Conservation (phyloP, 2,113 vertebrate species). For the Tinamus guttatus region DNA sequence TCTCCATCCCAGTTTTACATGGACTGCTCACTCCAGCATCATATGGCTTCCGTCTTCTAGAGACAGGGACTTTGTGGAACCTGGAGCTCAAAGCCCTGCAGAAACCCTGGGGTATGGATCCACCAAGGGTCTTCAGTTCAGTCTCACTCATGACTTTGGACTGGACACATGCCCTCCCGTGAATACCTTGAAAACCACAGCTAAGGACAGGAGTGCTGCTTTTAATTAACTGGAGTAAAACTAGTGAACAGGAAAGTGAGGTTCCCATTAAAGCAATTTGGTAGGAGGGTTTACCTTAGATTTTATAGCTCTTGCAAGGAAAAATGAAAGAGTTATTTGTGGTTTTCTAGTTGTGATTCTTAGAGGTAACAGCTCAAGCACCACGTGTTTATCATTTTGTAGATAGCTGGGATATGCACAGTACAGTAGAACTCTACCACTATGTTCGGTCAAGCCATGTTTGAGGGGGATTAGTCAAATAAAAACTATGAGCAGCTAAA, state of each 20-base stretch:
- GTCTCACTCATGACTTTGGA: neutral
- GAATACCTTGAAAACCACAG: slow-evolving; percentile 36
- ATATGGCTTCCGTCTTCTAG: neutral
- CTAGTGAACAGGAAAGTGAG: slow-evolving; percentile 40
- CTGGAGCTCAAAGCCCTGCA: neutral
- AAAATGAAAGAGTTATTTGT: slow-evolving; percentile 53
- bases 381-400: neutral
- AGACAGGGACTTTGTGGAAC: neutral
- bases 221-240: slow-evolving; percentile 54
- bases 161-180: neutral
- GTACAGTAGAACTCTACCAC: neutral
- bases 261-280: slow-evolving; percentile 31
- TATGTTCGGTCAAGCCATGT: neutral
- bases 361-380: neutral
- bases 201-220: neutral
- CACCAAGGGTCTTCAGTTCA: neutral
- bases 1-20: neutral
- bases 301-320: slow-evolving; percentile 36
- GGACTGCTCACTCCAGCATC: neutral
- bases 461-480: too few relatives aligned
- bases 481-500: too few relatives aligned
- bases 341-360: slow-evolving; percentile 40
- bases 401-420: neutral
- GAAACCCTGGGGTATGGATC: neutral
- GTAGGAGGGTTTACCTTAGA: neutral